A percentile compares a stretch with the other conserved stretches of the same genome.
These are phyloP conservation scores for Kryphioiulus occultus DNA, from an alignment of 2,888 invertebrate species.

Conservation along the genomic window DNA sequence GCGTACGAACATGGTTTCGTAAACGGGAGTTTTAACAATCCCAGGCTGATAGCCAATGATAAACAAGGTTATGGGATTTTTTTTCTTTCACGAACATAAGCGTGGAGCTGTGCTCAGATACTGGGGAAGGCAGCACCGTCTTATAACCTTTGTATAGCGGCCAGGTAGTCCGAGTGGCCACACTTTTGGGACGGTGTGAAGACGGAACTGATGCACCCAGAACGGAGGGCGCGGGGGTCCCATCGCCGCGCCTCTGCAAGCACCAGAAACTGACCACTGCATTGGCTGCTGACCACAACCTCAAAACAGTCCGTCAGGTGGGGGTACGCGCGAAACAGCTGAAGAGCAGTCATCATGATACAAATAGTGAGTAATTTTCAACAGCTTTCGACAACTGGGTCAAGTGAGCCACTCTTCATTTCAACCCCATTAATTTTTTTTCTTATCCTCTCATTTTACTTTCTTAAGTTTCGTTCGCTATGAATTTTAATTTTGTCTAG, in stretches of 20 bases:
- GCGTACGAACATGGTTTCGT: slow-evolving; percentile 4
- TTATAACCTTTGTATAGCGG: slow-evolving; percentile 44
- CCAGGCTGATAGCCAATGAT: slow-evolving; percentile 41
- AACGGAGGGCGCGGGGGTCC: slow-evolving; percentile 39
- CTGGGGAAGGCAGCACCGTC: slow-evolving; percentile 38
- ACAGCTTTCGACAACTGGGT: neutral
- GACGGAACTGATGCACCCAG: slow-evolving; percentile 39
- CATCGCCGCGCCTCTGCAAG: slow-evolving; percentile 32
- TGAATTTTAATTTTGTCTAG: neutral
- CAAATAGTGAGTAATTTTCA: slow-evolving; percentile 46
- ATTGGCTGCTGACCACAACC: slow-evolving; percentile 22
- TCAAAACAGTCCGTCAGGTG: slow-evolving; percentile 42
- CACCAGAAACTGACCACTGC: neutral
- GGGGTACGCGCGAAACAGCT: slow-evolving; percentile 41
- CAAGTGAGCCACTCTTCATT: slow-evolving; percentile 26
- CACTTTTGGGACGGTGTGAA: slow-evolving; percentile 42
- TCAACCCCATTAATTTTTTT: neutral
- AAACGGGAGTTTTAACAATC: slow-evolving; percentile 37
- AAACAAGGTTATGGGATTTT: slow-evolving; percentile 45
- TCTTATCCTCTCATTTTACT: neutral
- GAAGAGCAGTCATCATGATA: slow-evolving; percentile 44
- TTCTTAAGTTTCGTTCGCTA: neutral
- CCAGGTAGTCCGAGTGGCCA: slow-evolving; percentile 42
- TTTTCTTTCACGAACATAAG: slow-evolving; percentile 2
- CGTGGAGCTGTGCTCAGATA: slow-evolving; percentile 29